These are phyloP conservation scores for Protosalanx chinensis DNA, from an alignment of 2,797 vertebrate species.

Conservation along the genomic window DNA sequence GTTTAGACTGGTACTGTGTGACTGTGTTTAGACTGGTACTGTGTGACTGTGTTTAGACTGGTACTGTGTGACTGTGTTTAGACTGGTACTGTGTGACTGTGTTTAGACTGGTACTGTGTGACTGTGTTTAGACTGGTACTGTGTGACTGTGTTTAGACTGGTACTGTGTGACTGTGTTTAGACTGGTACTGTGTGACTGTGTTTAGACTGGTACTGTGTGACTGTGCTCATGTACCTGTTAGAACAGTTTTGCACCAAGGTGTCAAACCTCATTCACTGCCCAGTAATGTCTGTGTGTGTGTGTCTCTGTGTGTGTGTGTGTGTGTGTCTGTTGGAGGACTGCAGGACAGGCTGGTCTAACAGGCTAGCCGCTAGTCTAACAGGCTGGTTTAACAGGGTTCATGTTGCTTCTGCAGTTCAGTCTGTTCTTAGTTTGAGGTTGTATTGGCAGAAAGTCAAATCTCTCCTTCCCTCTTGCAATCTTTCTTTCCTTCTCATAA, in stretches of 20 bases:
- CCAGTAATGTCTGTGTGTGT: conserved; percentile 46
- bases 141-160: too few relatives aligned
- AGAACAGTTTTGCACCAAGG: conserved; percentile 45
- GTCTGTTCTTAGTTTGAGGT: conserved; percentile 49
- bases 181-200: conserved; percentile 6
- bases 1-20: too few relatives aligned
- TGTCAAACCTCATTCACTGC: conserved; percentile 34
- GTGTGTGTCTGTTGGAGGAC: too few relatives aligned
- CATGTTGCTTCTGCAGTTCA: conserved; percentile 16
- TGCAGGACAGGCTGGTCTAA: conserved; percentile 1
- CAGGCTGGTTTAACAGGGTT: not conserved
- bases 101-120: too few relatives aligned
- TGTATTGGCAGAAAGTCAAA: conserved; percentile 52
- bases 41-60: too few relatives aligned
- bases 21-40: too few relatives aligned
- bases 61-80: too few relatives aligned
- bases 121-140: too few relatives aligned
- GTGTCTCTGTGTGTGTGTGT: conserved; percentile 24
- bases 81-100: too few relatives aligned
- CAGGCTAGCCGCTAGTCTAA: too few relatives aligned
- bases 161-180: too few relatives aligned
- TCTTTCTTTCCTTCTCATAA: not conserved
- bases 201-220: conserved; percentile 18
- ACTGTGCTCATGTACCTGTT: conserved; percentile 23
- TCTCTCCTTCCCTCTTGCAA: conserved; percentile 22